Base-by-base conservation (phyloP, 1,140 invertebrate genomes). In the Cyclina sinensis region DNA sequence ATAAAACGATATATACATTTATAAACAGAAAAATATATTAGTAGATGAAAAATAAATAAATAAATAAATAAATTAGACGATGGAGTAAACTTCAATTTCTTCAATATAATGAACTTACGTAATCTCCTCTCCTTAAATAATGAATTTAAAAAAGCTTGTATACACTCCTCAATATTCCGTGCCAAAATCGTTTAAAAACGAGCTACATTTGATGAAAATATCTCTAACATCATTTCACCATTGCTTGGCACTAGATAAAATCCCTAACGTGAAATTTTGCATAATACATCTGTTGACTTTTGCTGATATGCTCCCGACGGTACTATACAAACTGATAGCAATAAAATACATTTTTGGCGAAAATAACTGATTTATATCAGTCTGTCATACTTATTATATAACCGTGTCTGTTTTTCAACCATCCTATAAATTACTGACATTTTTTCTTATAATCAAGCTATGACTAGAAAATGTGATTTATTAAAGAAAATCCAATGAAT, bases 251-350 rank as follows among this genome's bases (percentile, higher is more conserved):
- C 51, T 54, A 11, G 51, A 54, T 54, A 54, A 54, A 54, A 54
- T 54, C 51, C 51, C 51, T 18, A 54, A 11, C 21, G 51, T 18
- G 18, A 3, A 7, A 54, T 54, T 54, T 54, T 54, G 51, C 51
- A 54, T 54, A 54, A 54, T 54, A n/a, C 51, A 54, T 54, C 51
- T 54, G 21, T 54, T 54, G 51, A 54, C 51, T 54, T 54, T 54
- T 54, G 21, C 51, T 54, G 12, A 14, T 54, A 54, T 54, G n/a
- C 21, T 54, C 51, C 51, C 51, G 21, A 54, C 21, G 51, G 51
- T n/a, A 18, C 21, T 3, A n/a, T 54, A 43, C 5, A 54, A 54
- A 7, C 51, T 3, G 21, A n/a, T 3, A 54, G 51, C 21, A n/a
- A 54, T 54, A 54, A 54, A 54, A 54, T 54, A 54, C 21, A 3